Evolutionary conservation across 1,140 invertebrate species (phyloP).

Genomic region (Acyrthosiphon pisum): DNA sequence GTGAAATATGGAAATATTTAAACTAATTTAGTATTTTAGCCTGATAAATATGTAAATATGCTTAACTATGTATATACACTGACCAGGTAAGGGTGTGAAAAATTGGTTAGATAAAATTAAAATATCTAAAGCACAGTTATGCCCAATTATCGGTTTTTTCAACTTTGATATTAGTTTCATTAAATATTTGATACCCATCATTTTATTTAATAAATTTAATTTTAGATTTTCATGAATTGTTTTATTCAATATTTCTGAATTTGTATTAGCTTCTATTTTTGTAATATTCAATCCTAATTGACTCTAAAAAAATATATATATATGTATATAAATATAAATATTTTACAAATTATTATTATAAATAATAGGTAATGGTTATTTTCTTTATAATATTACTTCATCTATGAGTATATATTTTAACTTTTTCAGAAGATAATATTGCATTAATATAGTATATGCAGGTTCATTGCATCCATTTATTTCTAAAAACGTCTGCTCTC

Average conservation of each 20-base stretch:
- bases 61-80: neutral
- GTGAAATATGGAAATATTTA: neutral
- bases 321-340: neutral
- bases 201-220: slow-evolving; percentile 26
- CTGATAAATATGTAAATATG: neutral
- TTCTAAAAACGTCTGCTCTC: slow-evolving; percentile 31
- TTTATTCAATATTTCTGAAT: neutral
- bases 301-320: neutral
- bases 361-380: neutral
- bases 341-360: neutral
- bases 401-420: slow-evolving; percentile 15
- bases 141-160: slow-evolving; percentile 48
- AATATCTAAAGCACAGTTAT: slow-evolving; percentile 53
- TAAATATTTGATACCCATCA: slow-evolving; percentile 43
- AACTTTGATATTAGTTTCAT: slow-evolving; percentile 14
- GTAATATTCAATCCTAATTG: slow-evolving; percentile 22
- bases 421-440: slow-evolving; percentile 36
- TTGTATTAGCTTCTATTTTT: neutral
- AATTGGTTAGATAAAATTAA: slow-evolving; percentile 51
- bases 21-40: neutral
- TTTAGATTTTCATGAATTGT: slow-evolving; percentile 6
- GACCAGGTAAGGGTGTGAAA: slow-evolving; percentile 39
- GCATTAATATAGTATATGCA: slow-evolving; percentile 25
- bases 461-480: slow-evolving; percentile 39
- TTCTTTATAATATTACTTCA: slow-evolving; percentile 2